These are phyloP conservation scores for Mythimna lalbum DNA, from an alignment of 2,888 invertebrate species.

Conservation along the genomic window DNA sequence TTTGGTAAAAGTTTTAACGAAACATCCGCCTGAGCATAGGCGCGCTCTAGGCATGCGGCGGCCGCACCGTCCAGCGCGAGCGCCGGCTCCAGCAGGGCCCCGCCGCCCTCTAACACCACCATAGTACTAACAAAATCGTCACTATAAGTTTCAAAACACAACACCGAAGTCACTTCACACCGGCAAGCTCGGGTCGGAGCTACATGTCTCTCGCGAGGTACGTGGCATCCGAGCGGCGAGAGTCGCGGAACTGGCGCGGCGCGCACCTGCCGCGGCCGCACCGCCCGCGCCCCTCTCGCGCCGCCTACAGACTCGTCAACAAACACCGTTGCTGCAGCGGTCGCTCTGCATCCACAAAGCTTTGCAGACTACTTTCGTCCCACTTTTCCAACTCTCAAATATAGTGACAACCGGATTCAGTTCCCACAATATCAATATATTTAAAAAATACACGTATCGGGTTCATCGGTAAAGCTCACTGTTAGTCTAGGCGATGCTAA, in stretches of 20 bases:
- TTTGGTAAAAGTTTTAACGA: constrained; percentile 97
- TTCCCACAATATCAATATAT: constrained; percentile 41
- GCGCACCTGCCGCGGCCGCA: constrained; percentile 80
- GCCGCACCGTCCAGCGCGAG: constrained; percentile 94
- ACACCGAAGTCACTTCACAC: constrained; percentile 79
- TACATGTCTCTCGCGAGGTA: constrained; percentile 83
- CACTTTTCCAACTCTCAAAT: constrained; percentile 77
- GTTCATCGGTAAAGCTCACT: neutral
- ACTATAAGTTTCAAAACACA: constrained; percentile 75
- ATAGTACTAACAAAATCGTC: constrained; percentile 76
- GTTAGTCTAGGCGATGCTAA: constrained; percentile 9
- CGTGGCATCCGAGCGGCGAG: constrained; percentile 83
- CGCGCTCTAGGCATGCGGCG: constrained; percentile 93
- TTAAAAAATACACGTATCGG: constrained; percentile 2
- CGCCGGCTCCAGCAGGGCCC: constrained; percentile 90
- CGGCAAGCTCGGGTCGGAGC: constrained; percentile 75
- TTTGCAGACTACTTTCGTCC: constrained; percentile 81
- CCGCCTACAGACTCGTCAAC: constrained; percentile 85
- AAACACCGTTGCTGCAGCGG: constrained; percentile 88
- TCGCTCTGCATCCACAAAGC: constrained; percentile 83
- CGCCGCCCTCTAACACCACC: constrained; percentile 90
- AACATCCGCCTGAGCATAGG: constrained; percentile 95
- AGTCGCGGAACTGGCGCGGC: constrained; percentile 87
- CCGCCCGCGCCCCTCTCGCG: constrained; percentile 76
- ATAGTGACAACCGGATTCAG: constrained; percentile 60